Base-by-base conservation (phyloP, 2,797 vertebrate species). In the Argya squamiceps region DNA sequence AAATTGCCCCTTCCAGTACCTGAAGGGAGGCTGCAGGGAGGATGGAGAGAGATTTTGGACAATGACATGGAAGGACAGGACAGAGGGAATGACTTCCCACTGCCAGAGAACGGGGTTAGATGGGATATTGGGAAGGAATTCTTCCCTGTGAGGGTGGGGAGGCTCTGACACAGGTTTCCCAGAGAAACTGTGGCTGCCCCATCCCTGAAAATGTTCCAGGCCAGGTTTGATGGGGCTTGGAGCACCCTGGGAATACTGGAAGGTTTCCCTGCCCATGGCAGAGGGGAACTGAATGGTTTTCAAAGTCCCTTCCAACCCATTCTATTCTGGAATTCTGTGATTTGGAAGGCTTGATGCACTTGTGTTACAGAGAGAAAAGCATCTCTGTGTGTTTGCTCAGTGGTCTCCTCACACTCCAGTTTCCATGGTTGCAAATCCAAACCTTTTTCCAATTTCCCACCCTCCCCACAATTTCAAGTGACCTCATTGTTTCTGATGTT, bases 131-230 rank as follows among this genome's bases (percentile, higher is more conserved):
- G 13, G 37, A 32, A 71, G 12, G 19, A 59, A 32, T 89, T 27
- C 0, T 16, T 70, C 1, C 1, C 32, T 83, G 7, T 3, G 37
- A 83, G 37, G 4, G 9, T 63, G 37, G 14, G 0, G 11, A 44
- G 20, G 2, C 14, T 23, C 62, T 75, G 62, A 4, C 47, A 41
- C 34, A 55, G 27, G 6, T 0, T 82, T 1, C 22, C 10, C 41
- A 47, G 62, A 55, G 26, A 37, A 75, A 16, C 41, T 62, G 62
- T 36, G 55, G 15, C 63, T 75, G 47, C 34, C 9, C 20, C 27
- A 22, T 69, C 29, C 21, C 29, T 83, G 21, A 3, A 19, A 50
- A 19, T 39, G 29, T 46, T 14, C 44, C 4, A 64, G 50, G 11
- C 16, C 20, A 18, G 47, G 14, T 0, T 63, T 37, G 56, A 63